These are phyloP conservation scores for Leptura quadrifasciata DNA, from an alignment of 2,888 invertebrate species.

Conservation along the genomic window DNA sequence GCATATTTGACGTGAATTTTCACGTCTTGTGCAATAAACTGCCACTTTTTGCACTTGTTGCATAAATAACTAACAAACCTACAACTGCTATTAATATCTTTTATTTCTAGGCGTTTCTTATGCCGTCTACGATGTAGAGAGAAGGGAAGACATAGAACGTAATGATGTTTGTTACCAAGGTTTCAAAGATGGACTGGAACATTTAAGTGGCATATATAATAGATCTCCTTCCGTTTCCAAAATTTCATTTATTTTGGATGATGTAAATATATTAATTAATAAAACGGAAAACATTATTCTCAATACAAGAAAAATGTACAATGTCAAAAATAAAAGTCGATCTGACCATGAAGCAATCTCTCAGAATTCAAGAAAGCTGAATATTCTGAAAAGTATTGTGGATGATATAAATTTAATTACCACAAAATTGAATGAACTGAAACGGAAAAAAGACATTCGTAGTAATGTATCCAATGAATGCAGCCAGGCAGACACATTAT, in stretches of 20 bases:
- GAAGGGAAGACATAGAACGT: neutral
- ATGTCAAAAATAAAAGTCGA: slow-evolving; percentile 1
- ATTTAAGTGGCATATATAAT: slow-evolving; percentile 9
- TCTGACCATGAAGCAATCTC: neutral
- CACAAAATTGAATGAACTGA: neutral
- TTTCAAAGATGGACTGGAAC: neutral
- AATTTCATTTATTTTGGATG: neutral
- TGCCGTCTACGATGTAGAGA: neutral
- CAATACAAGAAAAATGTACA: slow-evolving; percentile 16
- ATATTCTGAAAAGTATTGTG: neutral
- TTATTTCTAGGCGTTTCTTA: neutral
- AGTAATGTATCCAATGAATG: slow-evolving; percentile 12
- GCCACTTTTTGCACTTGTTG: too few species aligned
- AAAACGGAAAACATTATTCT: slow-evolving; percentile 8
- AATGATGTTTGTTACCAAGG: slow-evolving; percentile 26
- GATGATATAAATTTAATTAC: neutral
- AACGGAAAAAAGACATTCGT: slow-evolving; percentile 10
- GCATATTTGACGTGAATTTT: too few species aligned
- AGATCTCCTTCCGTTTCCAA: slow-evolving; percentile 15
- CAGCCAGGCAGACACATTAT: slow-evolving; percentile 5
- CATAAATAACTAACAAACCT: too few species aligned
- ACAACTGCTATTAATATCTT: too few species aligned
- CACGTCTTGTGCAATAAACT: too few species aligned
- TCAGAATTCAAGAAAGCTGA: neutral
- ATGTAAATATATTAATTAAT: slow-evolving; percentile 24